phyloP scores from a whole-genome alignment of 2,113 vertebrate genomes.

The Eolophus roseicapilla region DNA sequence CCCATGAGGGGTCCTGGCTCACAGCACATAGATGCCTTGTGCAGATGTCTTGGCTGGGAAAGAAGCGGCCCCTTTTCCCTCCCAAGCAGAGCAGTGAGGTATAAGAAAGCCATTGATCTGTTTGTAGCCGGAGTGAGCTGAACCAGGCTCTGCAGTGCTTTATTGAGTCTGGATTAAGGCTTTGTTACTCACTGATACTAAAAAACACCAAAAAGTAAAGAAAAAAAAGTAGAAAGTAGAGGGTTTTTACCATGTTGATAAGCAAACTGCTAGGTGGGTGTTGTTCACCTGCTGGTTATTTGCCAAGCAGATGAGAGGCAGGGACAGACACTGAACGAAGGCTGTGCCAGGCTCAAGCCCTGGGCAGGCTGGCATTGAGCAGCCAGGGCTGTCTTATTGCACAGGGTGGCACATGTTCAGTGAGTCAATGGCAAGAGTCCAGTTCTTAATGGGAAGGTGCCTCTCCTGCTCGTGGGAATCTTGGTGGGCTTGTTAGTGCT shows the following conservation, averaged over 20 bases:
- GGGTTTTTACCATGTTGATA: background rate
- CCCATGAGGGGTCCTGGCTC: conserved; percentile 62
- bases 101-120: conserved; percentile 59
- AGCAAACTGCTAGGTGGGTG: background rate
- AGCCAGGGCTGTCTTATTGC: background rate
- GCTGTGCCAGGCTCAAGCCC: background rate
- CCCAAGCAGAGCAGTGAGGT: conserved; percentile 9
- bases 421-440: background rate
- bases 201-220: background rate
- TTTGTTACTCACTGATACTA: conserved; percentile 17
- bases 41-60: conserved; percentile 67
- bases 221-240: background rate
- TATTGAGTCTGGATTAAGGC: conserved; percentile 37
- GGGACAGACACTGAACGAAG: background rate
- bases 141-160: conserved; percentile 24
- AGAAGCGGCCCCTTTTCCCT: conserved; percentile 53
- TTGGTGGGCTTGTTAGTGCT: background rate
- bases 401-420: background rate
- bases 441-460: background rate
- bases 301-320: background rate
- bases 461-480: background rate
- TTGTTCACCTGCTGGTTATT: conserved; percentile 19
- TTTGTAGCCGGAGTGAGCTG: background rate
- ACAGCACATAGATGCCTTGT: conserved; percentile 56
- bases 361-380: background rate